Conservation (phyloP, 2,888 invertebrate species). For the Apodemia zela region DNA sequence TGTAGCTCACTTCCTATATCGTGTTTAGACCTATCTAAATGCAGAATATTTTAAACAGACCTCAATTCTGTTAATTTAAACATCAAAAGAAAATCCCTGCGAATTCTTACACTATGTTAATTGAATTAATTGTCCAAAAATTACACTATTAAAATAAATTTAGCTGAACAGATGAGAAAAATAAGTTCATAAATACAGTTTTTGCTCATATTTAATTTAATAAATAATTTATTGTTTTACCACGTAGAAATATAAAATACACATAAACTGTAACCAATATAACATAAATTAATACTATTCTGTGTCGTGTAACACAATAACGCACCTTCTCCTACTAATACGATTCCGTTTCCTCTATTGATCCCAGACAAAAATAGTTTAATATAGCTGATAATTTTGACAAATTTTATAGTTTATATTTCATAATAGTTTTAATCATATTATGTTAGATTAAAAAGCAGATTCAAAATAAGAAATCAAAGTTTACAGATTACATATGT, state of each 20-base stretch:
- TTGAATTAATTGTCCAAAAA: slow-evolving; percentile 1
- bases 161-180: background rate
- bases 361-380: slow-evolving; percentile 8
- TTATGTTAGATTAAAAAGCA: background rate
- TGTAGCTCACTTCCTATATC: background rate
- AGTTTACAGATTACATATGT: no score
- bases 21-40: slow-evolving; percentile 19
- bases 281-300: slow-evolving; percentile 31
- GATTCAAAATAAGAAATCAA: no score
- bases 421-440: background rate
- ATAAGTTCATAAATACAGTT: slow-evolving; percentile 8
- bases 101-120: slow-evolving; percentile 4
- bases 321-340: background rate
- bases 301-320: slow-evolving; percentile 20
- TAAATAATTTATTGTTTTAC: slow-evolving; percentile 12
- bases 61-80: slow-evolving; percentile 10
- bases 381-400: background rate
- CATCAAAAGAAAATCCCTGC: slow-evolving; percentile 3
- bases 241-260: slow-evolving; percentile 17
- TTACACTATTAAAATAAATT: background rate
- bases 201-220: background rate
- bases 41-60: slow-evolving; percentile 16
- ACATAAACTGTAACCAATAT: slow-evolving; percentile 24
- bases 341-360: background rate
- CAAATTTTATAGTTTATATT: background rate